phyloP scores from a whole-genome alignment of 1,140 invertebrate genomes.

The Heliconius himera region DNA sequence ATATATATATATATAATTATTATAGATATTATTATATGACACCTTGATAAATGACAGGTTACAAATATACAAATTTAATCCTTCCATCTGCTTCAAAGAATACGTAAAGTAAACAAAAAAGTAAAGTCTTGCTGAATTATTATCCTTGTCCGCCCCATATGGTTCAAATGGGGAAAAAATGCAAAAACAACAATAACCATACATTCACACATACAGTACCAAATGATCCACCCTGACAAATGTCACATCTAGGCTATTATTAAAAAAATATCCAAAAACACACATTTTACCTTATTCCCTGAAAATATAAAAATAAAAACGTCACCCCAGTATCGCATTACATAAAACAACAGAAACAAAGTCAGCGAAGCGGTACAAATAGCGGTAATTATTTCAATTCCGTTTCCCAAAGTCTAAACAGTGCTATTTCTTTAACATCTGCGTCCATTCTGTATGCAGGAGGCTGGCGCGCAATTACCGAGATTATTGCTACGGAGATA shows the following conservation, averaged over 20 bases:
- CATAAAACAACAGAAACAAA: constrained; percentile 23
- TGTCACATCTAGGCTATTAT: not conserved
- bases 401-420: constrained; percentile 30
- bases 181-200: not conserved
- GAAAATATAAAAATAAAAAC: constrained; percentile 2
- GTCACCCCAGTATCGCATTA: constrained; percentile 19
- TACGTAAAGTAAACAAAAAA: not conserved
- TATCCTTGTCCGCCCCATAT: too few relatives aligned
- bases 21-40: too few relatives aligned
- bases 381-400: constrained; percentile 30
- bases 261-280: not conserved
- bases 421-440: constrained; percentile 35
- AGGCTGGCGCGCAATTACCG: constrained; percentile 56
- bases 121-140: not conserved
- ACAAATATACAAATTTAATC: not conserved
- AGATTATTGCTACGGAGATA: constrained; percentile 56
- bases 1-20: too few relatives aligned
- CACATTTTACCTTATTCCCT: not conserved
- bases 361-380: constrained; percentile 28
- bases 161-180: too few relatives aligned
- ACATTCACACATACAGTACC: not conserved
- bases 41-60: too few relatives aligned
- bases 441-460: constrained; percentile 53
- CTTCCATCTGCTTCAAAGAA: not conserved
- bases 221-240: not conserved